A percentile compares a stretch with the other conserved stretches of the same genome.
Conservation (phyloP, 2,797 vertebrate genomes). For the Enoplosus armatus region DNA sequence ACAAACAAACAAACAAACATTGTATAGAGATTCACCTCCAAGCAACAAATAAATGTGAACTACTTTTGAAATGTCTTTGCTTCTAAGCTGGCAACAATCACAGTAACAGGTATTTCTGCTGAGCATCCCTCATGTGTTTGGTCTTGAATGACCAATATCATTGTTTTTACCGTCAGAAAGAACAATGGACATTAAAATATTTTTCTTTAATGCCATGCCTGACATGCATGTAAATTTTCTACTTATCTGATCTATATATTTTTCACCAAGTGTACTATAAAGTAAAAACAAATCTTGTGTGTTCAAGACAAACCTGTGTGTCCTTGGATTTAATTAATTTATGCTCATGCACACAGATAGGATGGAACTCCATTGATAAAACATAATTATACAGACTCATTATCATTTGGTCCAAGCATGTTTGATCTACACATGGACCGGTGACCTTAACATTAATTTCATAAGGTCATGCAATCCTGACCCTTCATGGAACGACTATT, state of each 20-base stretch:
- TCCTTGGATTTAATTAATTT: conserved; percentile 58
- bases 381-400: conserved; percentile 55
- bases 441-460: conserved; percentile 66
- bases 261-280: background rate
- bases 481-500: conserved; percentile 67
- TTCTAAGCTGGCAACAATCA: background rate
- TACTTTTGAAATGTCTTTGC: background rate
- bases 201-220: conserved; percentile 5
- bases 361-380: conserved; percentile 46
- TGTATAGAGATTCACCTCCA: background rate
- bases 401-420: conserved; percentile 59
- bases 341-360: conserved; percentile 59
- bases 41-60: conserved; percentile 5
- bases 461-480: conserved; percentile 62
- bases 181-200: background rate
- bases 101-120: background rate
- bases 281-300: background rate
- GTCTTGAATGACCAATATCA: background rate
- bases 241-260: conserved; percentile 10
- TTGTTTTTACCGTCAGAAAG: background rate
- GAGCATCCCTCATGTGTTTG: background rate
- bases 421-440: conserved; percentile 59
- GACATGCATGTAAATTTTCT: conserved; percentile 22
- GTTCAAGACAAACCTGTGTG: conserved; percentile 27
- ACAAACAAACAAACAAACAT: background rate